phyloP scores from a whole-genome alignment of 2,113 vertebrate genomes.

The Verasper variegatus region DNA sequence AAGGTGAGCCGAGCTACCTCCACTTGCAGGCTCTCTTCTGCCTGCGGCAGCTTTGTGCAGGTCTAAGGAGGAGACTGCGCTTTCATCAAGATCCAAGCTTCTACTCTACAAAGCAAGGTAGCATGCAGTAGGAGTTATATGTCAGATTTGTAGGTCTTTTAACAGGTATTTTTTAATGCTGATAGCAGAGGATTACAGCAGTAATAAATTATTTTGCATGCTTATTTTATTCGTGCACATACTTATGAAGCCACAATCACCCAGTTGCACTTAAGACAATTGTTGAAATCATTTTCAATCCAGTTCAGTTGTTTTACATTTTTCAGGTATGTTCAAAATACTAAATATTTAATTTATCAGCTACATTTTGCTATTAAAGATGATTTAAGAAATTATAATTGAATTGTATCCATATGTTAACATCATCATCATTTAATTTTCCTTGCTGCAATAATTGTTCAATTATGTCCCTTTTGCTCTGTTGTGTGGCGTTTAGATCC shows the following conservation, averaged over 20 bases:
- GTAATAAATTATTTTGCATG: neutral
- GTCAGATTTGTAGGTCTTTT: neutral
- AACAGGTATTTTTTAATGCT: neutral
- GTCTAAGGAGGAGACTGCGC: slow-evolving; percentile 88
- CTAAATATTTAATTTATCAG: neutral
- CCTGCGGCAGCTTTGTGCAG: slow-evolving; percentile 88
- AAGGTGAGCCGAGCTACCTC: slow-evolving; percentile 84
- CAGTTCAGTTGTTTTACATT: too few relatives aligned
- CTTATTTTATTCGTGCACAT: neutral
- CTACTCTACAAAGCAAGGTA: slow-evolving; percentile 90
- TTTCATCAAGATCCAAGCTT: slow-evolving; percentile 94
- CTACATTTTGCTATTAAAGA: neutral
- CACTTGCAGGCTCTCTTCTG: slow-evolving; percentile 87
- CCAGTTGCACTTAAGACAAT: neutral
- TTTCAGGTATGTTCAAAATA: neutral
- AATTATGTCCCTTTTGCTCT: neutral
- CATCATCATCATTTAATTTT: neutral
- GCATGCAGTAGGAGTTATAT: neutral
- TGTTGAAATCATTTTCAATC: too few relatives aligned
- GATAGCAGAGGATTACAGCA: neutral
- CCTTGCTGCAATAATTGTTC: neutral
- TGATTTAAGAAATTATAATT: neutral
- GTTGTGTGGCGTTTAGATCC: slow-evolving; percentile 76
- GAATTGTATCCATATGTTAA: neutral
- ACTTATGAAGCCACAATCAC: neutral